Evolutionary conservation across 1,140 invertebrate genomes (phyloP), one percentile per base, ranked within the genome.

Genomic region (Protaetia brevitarsis): DNA sequence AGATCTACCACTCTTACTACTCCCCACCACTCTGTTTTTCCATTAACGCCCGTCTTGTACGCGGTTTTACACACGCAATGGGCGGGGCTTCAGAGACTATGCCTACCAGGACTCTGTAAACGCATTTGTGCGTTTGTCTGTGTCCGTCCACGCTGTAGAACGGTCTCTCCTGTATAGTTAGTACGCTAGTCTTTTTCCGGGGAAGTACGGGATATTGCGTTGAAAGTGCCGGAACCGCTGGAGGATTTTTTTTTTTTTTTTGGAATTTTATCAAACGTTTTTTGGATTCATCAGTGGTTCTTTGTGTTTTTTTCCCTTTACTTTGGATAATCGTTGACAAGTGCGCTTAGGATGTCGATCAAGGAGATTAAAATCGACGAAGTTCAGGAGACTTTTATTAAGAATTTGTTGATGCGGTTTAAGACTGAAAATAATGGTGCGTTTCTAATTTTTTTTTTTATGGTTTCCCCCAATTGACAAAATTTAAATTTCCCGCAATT

Each of bases 41-140:
- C n/a, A n/a, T n/a, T 63, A 4, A 3, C 59, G 23, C 59, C 28
- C 28, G 45, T 31, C 28, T 37, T 56, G 31, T 23, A 19, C 19
- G 26, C 41, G 26, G 41, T 23, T 23, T 16, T 23, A 51, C 72
- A 73, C 72, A 76, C 76, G 75, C 74, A 75, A 64, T 64, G 73
- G 75, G 75, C 72, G 75, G 72, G 68, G 74, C 69, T n/a, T n/a
- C n/a, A n/a, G n/a, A n/a, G n/a, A n/a, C n/a, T n/a, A n/a, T n/a
- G n/a, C n/a, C n/a, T n/a, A n/a, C n/a, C n/a, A n/a, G n/a, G n/a
- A n/a, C n/a, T n/a, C n/a, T n/a, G n/a, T n/a, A n/a, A n/a, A n/a
- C n/a, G n/a, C n/a, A n/a, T n/a, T n/a, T n/a, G n/a, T n/a, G n/a
- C n/a, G n/a, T n/a, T n/a, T n/a, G n/a, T n/a, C n/a, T n/a, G n/a